Evolutionary conservation across 2,113 vertebrate genomes (phyloP).

Genomic region (Etheostoma cragini): DNA sequence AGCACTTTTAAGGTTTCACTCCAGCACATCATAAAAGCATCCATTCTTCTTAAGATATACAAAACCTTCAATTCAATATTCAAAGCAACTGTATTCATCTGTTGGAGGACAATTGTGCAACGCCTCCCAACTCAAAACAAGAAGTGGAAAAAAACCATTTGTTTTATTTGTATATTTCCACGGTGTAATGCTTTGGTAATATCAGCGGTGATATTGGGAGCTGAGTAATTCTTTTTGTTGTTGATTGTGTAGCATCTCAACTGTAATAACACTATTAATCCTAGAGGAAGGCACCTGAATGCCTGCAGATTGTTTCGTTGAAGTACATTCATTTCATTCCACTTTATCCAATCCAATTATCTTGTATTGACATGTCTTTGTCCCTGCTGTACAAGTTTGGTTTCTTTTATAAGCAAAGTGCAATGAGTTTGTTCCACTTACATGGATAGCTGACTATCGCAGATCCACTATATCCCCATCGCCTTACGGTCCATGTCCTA

Average conservation of each 20-base stretch:
- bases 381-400: not conserved
- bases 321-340: constrained; percentile 67
- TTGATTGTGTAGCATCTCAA: constrained; percentile 51
- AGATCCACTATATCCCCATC: constrained; percentile 14
- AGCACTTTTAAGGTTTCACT: not conserved
- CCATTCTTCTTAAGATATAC: not conserved
- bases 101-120: not conserved
- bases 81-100: not conserved
- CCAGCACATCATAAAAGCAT: not conserved
- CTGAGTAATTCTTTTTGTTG: constrained; percentile 54
- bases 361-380: constrained; percentile 59
- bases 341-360: constrained; percentile 77
- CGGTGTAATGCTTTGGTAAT: constrained; percentile 27
- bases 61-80: not conserved
- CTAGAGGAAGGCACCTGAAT: constrained; percentile 63
- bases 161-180: not conserved
- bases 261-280: constrained; percentile 74
- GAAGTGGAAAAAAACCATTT: constrained; percentile 8
- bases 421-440: constrained; percentile 32
- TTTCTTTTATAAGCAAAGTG: constrained; percentile 16
- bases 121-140: constrained; percentile 2
- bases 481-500: constrained; percentile 34
- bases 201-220: constrained; percentile 32
- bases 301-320: constrained; percentile 65
- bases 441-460: constrained; percentile 40